phyloP scores from a whole-genome alignment of 2,888 invertebrate species.

The Hypercompe scribonia region DNA sequence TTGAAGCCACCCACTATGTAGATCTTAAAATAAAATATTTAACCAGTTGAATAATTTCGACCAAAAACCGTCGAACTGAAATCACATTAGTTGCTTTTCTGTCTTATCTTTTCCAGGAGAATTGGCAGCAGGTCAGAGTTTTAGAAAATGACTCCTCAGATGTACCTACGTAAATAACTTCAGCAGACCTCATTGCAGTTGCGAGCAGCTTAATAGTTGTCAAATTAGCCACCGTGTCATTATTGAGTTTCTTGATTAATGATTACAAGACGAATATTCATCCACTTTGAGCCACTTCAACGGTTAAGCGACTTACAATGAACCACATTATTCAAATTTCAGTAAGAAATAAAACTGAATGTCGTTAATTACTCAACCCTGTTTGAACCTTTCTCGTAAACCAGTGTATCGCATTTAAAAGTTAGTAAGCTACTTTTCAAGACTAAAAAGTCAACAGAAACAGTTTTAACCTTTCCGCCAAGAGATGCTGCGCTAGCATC shows the following conservation, averaged over 20 bases:
- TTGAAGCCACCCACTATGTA: conserved; percentile 94
- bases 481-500: conserved; percentile 92
- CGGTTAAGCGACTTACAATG: background rate
- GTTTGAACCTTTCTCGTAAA: too few species aligned
- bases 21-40: conserved; percentile 73
- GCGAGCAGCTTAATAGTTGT: background rate
- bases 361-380: background rate
- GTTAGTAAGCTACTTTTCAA: background rate
- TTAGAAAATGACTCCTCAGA: background rate
- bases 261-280: too few species aligned
- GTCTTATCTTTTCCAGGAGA: too few species aligned
- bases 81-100: background rate
- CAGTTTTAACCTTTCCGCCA: conserved; percentile 87
- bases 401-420: background rate
- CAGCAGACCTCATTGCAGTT: background rate
- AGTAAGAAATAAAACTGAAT: background rate
- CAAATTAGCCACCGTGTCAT: background rate
- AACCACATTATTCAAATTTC: background rate
- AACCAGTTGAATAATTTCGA: background rate
- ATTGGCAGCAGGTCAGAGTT: background rate
- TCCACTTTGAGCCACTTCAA: background rate
- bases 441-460: background rate
- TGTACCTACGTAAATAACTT: background rate
- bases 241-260: background rate
- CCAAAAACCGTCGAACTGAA: background rate